Evolutionary conservation across 2,113 vertebrate genomes (phyloP).

Genomic region (Leucosticte australis): DNA sequence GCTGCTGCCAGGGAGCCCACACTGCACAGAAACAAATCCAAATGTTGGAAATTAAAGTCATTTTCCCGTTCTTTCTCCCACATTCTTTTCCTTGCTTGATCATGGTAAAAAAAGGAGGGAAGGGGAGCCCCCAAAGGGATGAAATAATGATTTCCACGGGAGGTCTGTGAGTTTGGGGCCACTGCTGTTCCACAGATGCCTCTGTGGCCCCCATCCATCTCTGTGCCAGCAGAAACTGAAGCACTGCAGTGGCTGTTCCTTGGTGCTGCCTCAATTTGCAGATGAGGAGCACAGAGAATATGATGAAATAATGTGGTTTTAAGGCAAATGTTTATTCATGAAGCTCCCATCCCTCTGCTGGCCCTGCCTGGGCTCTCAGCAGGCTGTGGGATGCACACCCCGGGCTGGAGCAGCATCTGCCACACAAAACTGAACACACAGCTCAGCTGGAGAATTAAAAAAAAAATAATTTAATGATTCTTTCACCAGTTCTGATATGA

Average conservation of each 20-base stretch:
- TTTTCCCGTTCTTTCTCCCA: not conserved
- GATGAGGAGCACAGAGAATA: not conserved
- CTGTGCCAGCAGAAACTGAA: not conserved
- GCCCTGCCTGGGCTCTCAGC: constrained; percentile 31
- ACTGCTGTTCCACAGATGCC: not conserved
- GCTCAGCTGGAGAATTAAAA: not conserved
- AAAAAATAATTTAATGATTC: not conserved
- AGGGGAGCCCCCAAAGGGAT: not conserved
- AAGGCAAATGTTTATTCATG: constrained; percentile 70
- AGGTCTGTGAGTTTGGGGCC: not conserved
- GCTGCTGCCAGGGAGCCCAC: not conserved
- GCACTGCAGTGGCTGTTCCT: not conserved
- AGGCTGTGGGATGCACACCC: not conserved
- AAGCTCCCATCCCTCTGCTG: constrained; percentile 23
- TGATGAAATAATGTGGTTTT: constrained; percentile 44
- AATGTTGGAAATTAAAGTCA: not conserved
- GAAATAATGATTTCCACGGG: not conserved
- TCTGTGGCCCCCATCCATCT: not conserved
- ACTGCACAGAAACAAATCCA: not conserved
- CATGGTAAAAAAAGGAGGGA: not conserved
- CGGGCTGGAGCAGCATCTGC: constrained; percentile 23
- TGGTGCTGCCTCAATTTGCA: not conserved
- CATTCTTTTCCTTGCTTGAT: not conserved
- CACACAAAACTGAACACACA: not conserved
- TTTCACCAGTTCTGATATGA: not conserved